Percentiles rank a stretch among this genome's conserved stretches.
Conservation (phyloP, 2,797 vertebrate species). For the Spizella passerina region DNA sequence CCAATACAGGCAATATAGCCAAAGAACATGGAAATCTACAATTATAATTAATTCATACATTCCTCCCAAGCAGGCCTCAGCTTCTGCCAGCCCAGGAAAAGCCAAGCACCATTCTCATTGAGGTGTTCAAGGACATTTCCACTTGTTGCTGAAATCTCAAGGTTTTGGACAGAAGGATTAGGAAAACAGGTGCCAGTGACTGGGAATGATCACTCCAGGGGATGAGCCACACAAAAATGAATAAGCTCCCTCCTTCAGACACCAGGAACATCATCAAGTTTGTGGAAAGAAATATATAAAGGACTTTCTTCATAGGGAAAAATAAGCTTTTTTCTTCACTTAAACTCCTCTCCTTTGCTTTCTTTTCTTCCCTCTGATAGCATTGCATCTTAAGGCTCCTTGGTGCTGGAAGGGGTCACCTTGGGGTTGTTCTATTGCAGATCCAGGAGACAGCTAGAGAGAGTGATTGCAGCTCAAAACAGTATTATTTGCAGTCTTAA, state of each 20-base stretch:
- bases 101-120: accelerated
- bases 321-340: neutral
- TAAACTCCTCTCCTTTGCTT: neutral
- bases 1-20: accelerated
- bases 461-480: constrained; percentile 28
- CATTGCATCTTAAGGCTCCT: neutral
- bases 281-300: neutral
- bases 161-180: neutral
- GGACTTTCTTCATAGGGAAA: neutral
- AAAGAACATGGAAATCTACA: neutral
- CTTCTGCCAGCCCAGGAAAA: neutral
- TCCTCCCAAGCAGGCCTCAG: neutral
- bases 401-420: constrained; percentile 30
- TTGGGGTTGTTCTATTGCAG: constrained; percentile 12
- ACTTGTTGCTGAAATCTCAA: neutral
- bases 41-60: neutral
- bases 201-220: neutral
- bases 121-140: neutral
- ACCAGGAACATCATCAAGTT: neutral
- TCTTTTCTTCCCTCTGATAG: neutral
- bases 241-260: neutral
- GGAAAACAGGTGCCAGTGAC: neutral
- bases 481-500: constrained; percentile 32
- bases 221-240: neutral
- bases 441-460: constrained; percentile 4